Conservation (phyloP, 2,797 vertebrate genomes). For the Hippopotamyrus pictus region DNA sequence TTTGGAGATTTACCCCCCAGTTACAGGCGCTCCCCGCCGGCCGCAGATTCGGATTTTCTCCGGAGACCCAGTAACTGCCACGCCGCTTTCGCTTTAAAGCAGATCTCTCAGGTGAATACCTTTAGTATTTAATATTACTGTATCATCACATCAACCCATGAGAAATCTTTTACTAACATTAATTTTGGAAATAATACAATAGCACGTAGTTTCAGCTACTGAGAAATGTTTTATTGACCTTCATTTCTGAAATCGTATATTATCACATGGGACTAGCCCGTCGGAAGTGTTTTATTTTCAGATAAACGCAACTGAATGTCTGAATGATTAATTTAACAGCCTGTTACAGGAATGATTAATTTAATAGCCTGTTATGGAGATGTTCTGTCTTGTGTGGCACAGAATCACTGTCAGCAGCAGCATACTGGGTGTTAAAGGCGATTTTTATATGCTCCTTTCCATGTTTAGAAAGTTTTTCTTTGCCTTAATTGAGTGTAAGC, state of each 20-base stretch:
- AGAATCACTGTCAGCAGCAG: not conserved
- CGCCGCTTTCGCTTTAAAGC: constrained; percentile 74
- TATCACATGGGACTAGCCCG: not conserved
- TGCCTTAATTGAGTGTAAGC: not conserved
- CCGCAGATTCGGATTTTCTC: constrained; percentile 58
- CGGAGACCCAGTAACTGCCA: constrained; percentile 77
- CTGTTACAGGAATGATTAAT: not conserved
- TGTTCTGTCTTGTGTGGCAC: not conserved
- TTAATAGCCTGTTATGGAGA: not conserved
- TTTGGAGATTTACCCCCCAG: constrained; percentile 72
- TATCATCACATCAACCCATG: not conserved
- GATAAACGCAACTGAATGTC: not conserved
- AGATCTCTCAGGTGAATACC: constrained; percentile 73
- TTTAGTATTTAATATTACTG: not conserved
- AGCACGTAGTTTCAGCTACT: not conserved
- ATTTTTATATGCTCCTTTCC: not conserved
- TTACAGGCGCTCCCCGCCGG: constrained; percentile 65
- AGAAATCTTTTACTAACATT: not conserved
- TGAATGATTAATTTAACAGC: not conserved
- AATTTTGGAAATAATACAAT: not conserved
- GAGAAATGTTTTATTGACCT: not conserved
- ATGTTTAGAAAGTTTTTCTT: not conserved
- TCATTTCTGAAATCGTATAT: not conserved
- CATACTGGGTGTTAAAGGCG: not conserved
- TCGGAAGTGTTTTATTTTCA: not conserved